A percentile compares a stretch with the other conserved stretches of the same genome.
phyloP scores from a whole-genome alignment of 2,888 invertebrate genomes.

The Thelaira solivaga region DNA sequence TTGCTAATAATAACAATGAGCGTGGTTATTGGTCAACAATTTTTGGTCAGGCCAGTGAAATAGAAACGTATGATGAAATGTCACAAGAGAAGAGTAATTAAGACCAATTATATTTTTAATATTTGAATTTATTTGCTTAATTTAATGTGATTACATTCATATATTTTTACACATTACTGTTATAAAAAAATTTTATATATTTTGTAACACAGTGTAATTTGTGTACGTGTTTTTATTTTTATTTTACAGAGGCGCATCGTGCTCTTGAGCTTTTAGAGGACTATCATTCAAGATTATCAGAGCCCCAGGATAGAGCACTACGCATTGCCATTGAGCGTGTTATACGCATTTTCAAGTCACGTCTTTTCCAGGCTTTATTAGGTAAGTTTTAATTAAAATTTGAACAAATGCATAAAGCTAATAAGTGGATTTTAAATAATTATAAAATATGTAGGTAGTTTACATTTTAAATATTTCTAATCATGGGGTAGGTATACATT shows the following conservation, averaged over 20 bases:
- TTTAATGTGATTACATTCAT: not conserved
- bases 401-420: too few species aligned
- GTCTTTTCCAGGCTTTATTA: conserved; percentile 97
- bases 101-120: not conserved
- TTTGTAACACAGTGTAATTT: too few species aligned
- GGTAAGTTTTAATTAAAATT: conserved; percentile 84
- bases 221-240: not conserved
- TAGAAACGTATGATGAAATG: conserved; percentile 63
- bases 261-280: conserved; percentile 98
- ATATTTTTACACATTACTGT: not conserved
- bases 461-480: too few species aligned
- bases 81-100: conserved; percentile 64
- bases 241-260: conserved; percentile 93
- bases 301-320: conserved; percentile 96
- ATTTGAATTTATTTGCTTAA: not conserved
- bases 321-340: conserved; percentile 97
- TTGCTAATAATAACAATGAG: conserved; percentile 38
- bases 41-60: conserved; percentile 67
- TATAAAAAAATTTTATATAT: too few species aligned
- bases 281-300: conserved; percentile 95
- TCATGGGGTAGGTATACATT: too few species aligned
- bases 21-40: conserved; percentile 68
- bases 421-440: too few species aligned
- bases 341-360: conserved; percentile 98
- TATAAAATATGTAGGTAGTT: too few species aligned